phyloP scores from a whole-genome alignment of 1,140 invertebrate species.

The Drosophila tani region DNA sequence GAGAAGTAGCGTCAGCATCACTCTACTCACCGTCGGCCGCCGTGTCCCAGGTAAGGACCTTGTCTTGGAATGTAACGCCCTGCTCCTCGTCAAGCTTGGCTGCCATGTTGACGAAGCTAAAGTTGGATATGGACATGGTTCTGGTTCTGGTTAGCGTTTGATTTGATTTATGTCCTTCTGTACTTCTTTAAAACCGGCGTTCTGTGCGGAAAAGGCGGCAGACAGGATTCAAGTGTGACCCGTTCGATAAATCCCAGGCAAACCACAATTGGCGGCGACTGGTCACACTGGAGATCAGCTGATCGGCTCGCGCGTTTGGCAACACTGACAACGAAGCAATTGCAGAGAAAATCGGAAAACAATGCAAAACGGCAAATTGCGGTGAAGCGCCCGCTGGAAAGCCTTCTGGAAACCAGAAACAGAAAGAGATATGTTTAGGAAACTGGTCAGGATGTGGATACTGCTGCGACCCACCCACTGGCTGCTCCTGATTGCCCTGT shows the following conservation, averaged over 20 bases:
- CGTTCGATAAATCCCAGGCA: not conserved
- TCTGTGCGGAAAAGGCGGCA: conserved; percentile 14
- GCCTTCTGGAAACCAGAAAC: conserved; percentile 7
- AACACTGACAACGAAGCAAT: conserved; percentile 13
- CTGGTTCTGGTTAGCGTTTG: not conserved
- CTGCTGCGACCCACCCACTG: conserved; percentile 66
- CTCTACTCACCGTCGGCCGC: conserved; percentile 68
- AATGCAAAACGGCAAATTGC: conserved; percentile 33
- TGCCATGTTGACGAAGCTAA: conserved; percentile 67
- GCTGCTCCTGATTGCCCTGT: conserved; percentile 51
- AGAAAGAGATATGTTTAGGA: conserved; percentile 52
- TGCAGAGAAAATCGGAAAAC: conserved; percentile 41
- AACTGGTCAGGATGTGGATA: conserved; percentile 69
- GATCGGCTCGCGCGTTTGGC: not conserved
- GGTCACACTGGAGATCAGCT: not conserved
- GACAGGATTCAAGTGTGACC: conserved; percentile 1
- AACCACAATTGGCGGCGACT: no score
- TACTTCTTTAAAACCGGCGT: conserved; percentile 43
- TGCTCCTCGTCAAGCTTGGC: conserved; percentile 56
- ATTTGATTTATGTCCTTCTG: conserved; percentile 32
- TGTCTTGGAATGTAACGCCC: conserved; percentile 73
- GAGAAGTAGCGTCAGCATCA: not conserved
- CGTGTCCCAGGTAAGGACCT: conserved; percentile 64
- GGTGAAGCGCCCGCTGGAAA: conserved; percentile 39
- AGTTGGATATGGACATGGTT: conserved; percentile 38